Percentiles rank a stretch among this genome's conserved stretches.
These are phyloP conservation scores for Xerus rutilus DNA, from an alignment of 2,797 vertebrate genomes.

Conservation along the genomic window DNA sequence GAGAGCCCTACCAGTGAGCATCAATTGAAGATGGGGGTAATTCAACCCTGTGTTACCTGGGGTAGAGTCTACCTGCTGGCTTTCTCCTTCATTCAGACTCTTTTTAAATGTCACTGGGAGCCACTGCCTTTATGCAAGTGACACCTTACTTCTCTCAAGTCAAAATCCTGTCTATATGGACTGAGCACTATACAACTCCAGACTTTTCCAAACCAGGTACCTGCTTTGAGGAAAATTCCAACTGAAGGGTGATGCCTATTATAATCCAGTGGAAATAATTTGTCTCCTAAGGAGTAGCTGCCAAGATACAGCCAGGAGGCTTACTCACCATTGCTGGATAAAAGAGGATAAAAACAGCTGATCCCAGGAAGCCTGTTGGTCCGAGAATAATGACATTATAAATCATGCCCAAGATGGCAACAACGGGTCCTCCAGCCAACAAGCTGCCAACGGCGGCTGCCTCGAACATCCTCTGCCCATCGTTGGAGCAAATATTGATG, in stretches of 20 bases:
- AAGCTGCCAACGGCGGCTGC: conserved; percentile 95
- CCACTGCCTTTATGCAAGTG: background rate
- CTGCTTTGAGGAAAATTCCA: conserved; percentile 35
- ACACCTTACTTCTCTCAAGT: conserved; percentile 1
- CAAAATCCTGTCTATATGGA: background rate
- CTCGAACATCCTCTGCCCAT: conserved; percentile 96
- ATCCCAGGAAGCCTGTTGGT: conserved; percentile 95
- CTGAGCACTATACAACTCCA: background rate
- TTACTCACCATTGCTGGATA: conserved; percentile 96
- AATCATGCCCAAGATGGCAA: conserved; percentile 94
- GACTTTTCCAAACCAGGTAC: background rate
- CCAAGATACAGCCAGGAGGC: background rate
- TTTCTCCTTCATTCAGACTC: background rate
- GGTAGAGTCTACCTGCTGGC: background rate
- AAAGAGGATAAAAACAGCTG: conserved; percentile 96
- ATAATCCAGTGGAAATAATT: background rate
- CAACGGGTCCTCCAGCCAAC: conserved; percentile 94
- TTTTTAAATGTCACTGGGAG: background rate
- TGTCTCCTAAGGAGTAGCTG: background rate
- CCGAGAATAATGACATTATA: conserved; percentile 95
- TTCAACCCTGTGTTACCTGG: background rate
- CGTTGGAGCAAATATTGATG: conserved; percentile 95
- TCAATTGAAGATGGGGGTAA: accelerated
- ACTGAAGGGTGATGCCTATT: background rate
- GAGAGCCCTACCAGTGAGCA: accelerated